Base-by-base conservation (phyloP, 2,797 vertebrate genomes). In the Sebastes minor region DNA sequence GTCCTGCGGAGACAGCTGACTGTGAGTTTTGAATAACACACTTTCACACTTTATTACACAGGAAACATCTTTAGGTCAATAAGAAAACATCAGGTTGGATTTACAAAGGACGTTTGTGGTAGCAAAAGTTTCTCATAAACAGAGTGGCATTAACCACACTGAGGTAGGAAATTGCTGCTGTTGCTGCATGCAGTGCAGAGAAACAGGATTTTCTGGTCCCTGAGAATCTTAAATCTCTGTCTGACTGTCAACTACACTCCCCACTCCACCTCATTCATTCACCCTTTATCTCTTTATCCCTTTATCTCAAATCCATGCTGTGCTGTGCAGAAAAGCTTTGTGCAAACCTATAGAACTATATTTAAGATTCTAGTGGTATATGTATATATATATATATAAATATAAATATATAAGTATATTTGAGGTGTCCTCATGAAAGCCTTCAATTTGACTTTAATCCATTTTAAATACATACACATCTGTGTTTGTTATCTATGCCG, bases 1-100 rank as follows among this genome's bases (percentile, higher is more conserved):
- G 70, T 86, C 38, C 82, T 94, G 46, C 53, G 84, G 22, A 78
- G 85, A 64, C 85, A 90, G 33, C 81, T 94, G 32, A 92, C 83
- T 3, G 93, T 94, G 79, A 93, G 92, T 81, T 63, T n/a, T 52
- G 1, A 60, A 16, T 23, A 13, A 70, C 16, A 13, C 22, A n/a
- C 5, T 20, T 28, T 60, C 2, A 38, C 8, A 6, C 16, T 1
- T 0, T 20, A 0, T 35, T 28, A 8, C 1, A n/a, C 23, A 5
- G 10, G 6, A 10, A 12, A 18, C 5, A 49, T 32, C 10, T 18
- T 10, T 18, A 10, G 8, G 5, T 42, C 1, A 25, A 5, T 55
- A 52, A 23, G 22, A 27, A 6, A 20, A 42, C 0, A 16, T 12
- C 23, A 55, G 18, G 20, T 20, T 74, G 30, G 52, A 33, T 55